Percentiles rank a stretch among this genome's conserved stretches.
These are phyloP conservation scores for Eonycteris spelaea DNA, from an alignment of 2,113 vertebrate species.

Conservation along the genomic window DNA sequence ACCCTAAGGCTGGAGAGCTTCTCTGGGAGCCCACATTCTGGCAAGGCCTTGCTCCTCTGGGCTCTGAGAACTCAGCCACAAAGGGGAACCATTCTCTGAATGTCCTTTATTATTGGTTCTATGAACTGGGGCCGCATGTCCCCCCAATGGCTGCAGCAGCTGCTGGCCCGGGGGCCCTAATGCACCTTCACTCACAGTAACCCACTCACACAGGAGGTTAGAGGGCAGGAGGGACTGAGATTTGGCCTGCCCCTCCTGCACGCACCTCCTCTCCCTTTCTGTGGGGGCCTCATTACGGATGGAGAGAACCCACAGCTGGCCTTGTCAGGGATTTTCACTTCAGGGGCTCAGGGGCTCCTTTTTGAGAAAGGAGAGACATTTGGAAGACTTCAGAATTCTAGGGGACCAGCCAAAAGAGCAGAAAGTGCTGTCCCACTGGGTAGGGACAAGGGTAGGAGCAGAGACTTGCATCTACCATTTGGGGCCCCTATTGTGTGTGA, in stretches of 20 bases:
- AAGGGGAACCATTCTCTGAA: not conserved
- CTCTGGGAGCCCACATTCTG: not conserved
- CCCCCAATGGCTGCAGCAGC: not conserved
- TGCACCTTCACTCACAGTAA: not conserved
- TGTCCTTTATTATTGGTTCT: not conserved
- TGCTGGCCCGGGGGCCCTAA: not conserved
- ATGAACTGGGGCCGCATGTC: not conserved
- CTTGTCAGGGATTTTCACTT: not conserved
- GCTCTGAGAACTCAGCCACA: not conserved
- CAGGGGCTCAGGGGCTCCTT: not conserved
- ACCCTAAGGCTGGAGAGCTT: not conserved
- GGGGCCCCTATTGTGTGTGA: too few species aligned
- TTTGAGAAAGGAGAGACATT: not conserved
- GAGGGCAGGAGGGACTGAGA: not conserved
- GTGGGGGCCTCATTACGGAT: not conserved
- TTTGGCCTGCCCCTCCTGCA: not conserved
- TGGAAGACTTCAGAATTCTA: not conserved
- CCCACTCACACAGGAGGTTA: not conserved
- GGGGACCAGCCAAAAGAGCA: not conserved
- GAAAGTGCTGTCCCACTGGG: not conserved
- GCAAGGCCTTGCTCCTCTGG: not conserved
- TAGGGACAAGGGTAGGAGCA: not conserved
- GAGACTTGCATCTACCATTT: not conserved
- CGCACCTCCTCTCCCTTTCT: not conserved
- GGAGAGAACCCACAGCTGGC: not conserved